Evolutionary conservation across 2,888 invertebrate species (phyloP).

Genomic region (Eilema caniola): DNA sequence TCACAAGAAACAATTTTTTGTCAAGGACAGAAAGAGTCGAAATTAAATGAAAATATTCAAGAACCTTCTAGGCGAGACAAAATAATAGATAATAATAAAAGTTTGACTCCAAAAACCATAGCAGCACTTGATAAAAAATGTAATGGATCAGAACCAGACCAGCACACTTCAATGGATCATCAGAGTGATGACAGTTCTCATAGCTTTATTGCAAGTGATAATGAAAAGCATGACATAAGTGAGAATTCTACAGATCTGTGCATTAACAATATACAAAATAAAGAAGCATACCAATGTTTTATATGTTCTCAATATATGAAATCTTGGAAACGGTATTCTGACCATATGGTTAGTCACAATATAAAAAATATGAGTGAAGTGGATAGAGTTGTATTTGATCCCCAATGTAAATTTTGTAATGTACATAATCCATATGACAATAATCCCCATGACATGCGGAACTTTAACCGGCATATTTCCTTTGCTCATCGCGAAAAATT

Average conservation of each 20-base stretch:
- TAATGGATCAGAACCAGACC: background rate
- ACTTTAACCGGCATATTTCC: constrained; percentile 53
- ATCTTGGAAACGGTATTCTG: constrained; percentile 36
- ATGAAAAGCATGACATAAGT: background rate
- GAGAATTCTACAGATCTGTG: constrained; percentile 1
- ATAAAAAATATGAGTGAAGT: constrained; percentile 34
- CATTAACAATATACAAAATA: background rate
- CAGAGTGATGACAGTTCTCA: background rate
- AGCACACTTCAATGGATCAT: background rate
- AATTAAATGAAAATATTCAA: constrained; percentile 2
- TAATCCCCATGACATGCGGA: constrained; percentile 22
- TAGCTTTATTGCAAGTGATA: background rate
- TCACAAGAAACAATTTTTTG: background rate
- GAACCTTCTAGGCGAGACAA: background rate
- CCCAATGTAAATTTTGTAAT: constrained; percentile 61
- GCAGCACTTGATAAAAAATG: background rate
- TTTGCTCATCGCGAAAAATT: constrained; percentile 34
- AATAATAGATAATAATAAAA: background rate
- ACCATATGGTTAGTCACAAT: constrained; percentile 58
- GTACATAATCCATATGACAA: constrained; percentile 24
- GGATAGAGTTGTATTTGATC: constrained; percentile 53
- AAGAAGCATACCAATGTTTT: constrained; percentile 47
- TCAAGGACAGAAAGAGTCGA: background rate
- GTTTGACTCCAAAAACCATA: background rate
- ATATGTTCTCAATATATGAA: constrained; percentile 58